Percentiles rank a stretch among this genome's conserved stretches.
Conservation (phyloP, 2,113 vertebrate genomes). For the Eptatretus burgeri region DNA sequence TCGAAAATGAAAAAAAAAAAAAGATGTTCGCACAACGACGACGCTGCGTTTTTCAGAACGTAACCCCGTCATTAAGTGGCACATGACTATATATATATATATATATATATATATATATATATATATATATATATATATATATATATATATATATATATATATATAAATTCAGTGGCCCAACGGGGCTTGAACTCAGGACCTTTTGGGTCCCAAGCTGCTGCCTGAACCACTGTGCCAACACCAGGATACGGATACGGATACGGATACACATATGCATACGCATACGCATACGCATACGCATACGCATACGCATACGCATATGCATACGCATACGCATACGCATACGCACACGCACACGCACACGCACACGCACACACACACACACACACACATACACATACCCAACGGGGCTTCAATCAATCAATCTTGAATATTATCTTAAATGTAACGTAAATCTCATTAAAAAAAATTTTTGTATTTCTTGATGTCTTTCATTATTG, state of each 20-base stretch:
- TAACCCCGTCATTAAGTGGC: no score
- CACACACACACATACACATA: slow-evolving; percentile 76
- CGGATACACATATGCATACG: slow-evolving; percentile 13
- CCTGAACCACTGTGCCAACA: no score
- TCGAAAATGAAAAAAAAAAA: no score
- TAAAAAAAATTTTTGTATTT: background rate
- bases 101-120: slow-evolving; percentile 50
- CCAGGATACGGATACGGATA: slow-evolving; percentile 29
- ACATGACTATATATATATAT: no score
- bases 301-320: background rate
- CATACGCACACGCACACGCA: background rate
- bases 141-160: slow-evolving; percentile 40
- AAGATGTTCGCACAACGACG: no score
- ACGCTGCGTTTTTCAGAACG: no score
- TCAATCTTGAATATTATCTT: slow-evolving; percentile 11
- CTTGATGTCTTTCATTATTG: background rate
- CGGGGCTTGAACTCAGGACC: no score
- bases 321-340: background rate
- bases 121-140: slow-evolving; percentile 57
- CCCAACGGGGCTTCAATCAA: slow-evolving; percentile 47
- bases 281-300: slow-evolving; percentile 9
- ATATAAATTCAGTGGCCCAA: no score
- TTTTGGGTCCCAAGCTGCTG: no score
- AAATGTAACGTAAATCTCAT: no score
- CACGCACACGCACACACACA: slow-evolving; percentile 30